These are phyloP conservation scores for Argynnis bischoffii DNA, from an alignment of 2,888 invertebrate species.

Conservation along the genomic window DNA sequence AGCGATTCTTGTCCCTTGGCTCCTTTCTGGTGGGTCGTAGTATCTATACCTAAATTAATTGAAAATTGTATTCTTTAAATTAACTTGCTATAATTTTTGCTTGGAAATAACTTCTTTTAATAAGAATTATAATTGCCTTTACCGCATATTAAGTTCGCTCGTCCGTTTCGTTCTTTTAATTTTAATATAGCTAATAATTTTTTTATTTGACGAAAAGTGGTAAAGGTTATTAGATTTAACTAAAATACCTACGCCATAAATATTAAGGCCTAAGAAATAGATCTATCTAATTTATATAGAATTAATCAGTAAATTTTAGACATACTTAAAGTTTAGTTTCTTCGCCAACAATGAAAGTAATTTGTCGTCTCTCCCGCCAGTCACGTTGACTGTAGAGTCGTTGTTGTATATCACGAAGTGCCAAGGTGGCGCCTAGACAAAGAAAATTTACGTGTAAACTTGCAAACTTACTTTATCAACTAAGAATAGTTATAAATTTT, in stretches of 20 bases:
- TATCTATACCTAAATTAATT: slow-evolving; percentile 82
- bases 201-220: too few species aligned
- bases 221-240: too few species aligned
- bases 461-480: slow-evolving; percentile 3
- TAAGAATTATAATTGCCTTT: too few species aligned
- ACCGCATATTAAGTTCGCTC: too few species aligned
- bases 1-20: slow-evolving; percentile 85
- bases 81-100: too few species aligned
- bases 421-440: slow-evolving; percentile 86
- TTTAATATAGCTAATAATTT: too few species aligned
- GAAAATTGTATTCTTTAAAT: neutral
- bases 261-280: neutral
- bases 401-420: slow-evolving; percentile 87
- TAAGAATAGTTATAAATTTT: slow-evolving; percentile 9
- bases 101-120: too few species aligned
- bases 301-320: neutral
- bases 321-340: slow-evolving; percentile 86
- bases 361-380: slow-evolving; percentile 88
- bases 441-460: slow-evolving; percentile 19
- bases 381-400: slow-evolving; percentile 79
- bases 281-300: neutral
- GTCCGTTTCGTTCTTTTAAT: too few species aligned
- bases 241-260: neutral
- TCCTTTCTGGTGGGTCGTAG: slow-evolving; percentile 88
- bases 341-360: slow-evolving; percentile 83